These are phyloP conservation scores for Tenthredo mesomela DNA, from an alignment of 2,888 invertebrate genomes.

Conservation along the genomic window DNA sequence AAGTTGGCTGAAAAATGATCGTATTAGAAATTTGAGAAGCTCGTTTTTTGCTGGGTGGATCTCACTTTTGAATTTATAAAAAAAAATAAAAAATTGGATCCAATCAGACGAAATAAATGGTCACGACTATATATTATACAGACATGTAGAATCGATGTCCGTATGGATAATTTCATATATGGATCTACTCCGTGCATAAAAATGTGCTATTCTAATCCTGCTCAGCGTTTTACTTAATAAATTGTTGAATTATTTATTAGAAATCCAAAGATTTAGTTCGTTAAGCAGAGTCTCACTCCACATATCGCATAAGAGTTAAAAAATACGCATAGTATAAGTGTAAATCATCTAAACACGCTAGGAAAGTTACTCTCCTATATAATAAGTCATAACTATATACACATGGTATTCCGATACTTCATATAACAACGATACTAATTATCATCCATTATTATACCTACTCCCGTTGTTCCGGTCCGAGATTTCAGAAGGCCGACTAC, in stretches of 20 bases:
- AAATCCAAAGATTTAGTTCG: constrained; percentile 36
- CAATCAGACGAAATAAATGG: background rate
- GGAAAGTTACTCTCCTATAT: background rate
- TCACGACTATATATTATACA: background rate
- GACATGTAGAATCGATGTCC: background rate
- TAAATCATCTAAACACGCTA: constrained; percentile 23
- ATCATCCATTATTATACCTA: constrained; percentile 6
- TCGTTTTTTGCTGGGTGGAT: background rate
- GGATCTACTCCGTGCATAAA: background rate
- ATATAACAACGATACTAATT: constrained; percentile 28
- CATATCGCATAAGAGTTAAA: constrained; percentile 20
- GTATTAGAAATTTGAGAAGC: background rate
- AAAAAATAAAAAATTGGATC: background rate
- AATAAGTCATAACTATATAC: constrained; percentile 25
- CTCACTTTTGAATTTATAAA: background rate
- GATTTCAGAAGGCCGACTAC: constrained; percentile 72
- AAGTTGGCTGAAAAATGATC: constrained; percentile 1
- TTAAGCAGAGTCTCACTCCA: constrained; percentile 50
- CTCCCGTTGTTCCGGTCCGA: constrained; percentile 47
- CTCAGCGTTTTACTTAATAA: background rate
- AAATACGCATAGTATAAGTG: background rate
- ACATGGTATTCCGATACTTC: background rate
- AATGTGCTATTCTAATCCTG: background rate
- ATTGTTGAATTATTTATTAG: constrained; percentile 36
- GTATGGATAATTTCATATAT: background rate